Evolutionary conservation across 2,113 vertebrate species (phyloP), one percentile per base, ranked within the genome.

Genomic region (Paradisaea rubra): DNA sequence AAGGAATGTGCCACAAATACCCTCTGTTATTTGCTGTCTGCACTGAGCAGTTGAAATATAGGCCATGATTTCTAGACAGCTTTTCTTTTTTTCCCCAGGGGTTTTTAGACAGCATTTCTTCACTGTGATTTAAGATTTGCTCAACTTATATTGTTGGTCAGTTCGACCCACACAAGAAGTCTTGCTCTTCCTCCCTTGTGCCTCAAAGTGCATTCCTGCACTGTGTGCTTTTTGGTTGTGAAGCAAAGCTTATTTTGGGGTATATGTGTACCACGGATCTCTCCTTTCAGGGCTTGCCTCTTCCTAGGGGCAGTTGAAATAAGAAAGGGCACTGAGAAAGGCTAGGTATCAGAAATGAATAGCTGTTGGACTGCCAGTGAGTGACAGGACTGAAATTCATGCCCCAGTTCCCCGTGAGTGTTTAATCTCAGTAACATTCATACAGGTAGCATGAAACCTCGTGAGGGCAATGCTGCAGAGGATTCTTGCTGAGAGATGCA

Each of bases 141-240:
- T 47, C 56, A 66, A 9, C 4, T 72, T 64, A 47, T 2, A 2
- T 28, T 49, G 2, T 57, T 72, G 28, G 23, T 79, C 53, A 53
- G 20, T 65, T 41, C 80, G 74, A 91, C 73, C 37, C 12, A 30
- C 16, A 3, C 11, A 23, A 70, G 37, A 59, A 50, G 3, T 56
- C 30, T 61, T 83, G 33, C 12, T 80, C 45, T 81, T 86, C 24
- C 42, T 89, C 4, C 22, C 8, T 45, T 4, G 2, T 7, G 9
- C 17, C 23, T 53, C 28, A n/a, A 50, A 88, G 15, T 1, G 0
- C 1, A 0, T 27, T 80, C 20, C 41, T 53, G 37, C 17, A 33
- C 27, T 25, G 9, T 42, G 15, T 47, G 39, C 37, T 70, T 59
- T 86, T 39, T 30, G 33, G 5, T 42, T 33, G 4, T 77, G 42